phyloP scores from a whole-genome alignment of 2,888 invertebrate species.

The Syrphus vitripennis region DNA sequence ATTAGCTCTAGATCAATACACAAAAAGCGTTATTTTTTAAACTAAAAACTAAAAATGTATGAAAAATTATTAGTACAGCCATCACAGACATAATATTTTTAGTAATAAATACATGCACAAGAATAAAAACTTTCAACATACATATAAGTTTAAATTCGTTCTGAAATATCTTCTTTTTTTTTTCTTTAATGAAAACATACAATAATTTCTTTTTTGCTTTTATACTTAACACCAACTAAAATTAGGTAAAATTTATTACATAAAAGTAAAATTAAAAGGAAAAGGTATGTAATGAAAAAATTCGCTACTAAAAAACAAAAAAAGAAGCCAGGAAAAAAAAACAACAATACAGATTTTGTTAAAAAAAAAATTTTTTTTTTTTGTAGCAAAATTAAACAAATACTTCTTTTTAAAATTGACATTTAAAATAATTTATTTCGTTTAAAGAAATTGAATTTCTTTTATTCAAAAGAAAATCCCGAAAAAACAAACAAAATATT shows the following conservation, averaged over 20 bases:
- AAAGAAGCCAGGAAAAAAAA: constrained; percentile 29
- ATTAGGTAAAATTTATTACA: not conserved
- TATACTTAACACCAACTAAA: not conserved
- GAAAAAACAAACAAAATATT: not conserved
- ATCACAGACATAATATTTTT: constrained; percentile 25
- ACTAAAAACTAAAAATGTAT: not conserved
- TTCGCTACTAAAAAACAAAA: constrained; percentile 66
- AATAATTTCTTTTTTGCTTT: not conserved
- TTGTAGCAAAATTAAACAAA: not conserved
- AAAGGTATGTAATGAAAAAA: not conserved
- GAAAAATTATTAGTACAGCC: constrained; percentile 25
- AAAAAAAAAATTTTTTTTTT: not conserved
- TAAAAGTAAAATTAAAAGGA: constrained; percentile 21
- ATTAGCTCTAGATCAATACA: not conserved
- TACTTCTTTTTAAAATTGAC: not conserved
- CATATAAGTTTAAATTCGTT: not conserved
- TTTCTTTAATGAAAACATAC: not conserved
- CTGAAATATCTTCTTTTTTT: not conserved
- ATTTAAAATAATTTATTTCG: too few relatives aligned
- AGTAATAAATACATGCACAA: constrained; percentile 55
- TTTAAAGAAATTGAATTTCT: too few relatives aligned
- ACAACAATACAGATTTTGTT: constrained; percentile 38
- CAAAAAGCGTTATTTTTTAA: not conserved
- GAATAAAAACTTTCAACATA: not conserved
- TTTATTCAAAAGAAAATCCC: not conserved